These are phyloP conservation scores for Eurosta solidaginis DNA, from an alignment of 1,140 invertebrate species.

Conservation along the genomic window DNA sequence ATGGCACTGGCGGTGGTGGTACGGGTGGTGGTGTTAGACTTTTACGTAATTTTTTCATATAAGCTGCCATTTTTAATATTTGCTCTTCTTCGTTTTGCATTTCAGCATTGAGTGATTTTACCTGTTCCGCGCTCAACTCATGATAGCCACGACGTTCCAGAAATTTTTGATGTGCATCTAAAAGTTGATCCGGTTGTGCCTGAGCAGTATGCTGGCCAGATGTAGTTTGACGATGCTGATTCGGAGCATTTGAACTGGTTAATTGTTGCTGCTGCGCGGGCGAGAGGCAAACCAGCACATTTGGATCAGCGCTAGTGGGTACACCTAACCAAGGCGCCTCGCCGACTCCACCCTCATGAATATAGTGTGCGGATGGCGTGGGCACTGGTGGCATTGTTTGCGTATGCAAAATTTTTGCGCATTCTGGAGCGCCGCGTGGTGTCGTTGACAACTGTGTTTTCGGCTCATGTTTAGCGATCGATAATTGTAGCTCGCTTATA, in stretches of 20 bases:
- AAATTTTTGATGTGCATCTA: slow-evolving; percentile 73
- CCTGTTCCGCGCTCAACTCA: slow-evolving; percentile 56
- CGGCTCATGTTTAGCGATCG: slow-evolving; percentile 24
- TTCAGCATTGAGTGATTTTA: slow-evolving; percentile 45
- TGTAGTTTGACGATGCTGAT: slow-evolving; percentile 50
- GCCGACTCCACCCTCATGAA: no score
- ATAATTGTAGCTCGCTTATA: slow-evolving; percentile 47
- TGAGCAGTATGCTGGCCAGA: neutral
- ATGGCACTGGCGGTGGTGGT: slow-evolving; percentile 51
- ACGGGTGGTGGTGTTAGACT: slow-evolving; percentile 49
- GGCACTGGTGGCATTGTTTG: slow-evolving; percentile 33
- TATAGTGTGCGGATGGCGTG: slow-evolving; percentile 44
- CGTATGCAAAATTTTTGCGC: neutral
- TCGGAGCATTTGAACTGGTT: slow-evolving; percentile 48
- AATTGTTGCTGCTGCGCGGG: slow-evolving; percentile 70
- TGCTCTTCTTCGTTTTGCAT: slow-evolving; percentile 48
- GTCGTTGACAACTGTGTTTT: neutral
- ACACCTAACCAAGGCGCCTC: slow-evolving; percentile 64
- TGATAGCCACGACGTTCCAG: slow-evolving; percentile 67
- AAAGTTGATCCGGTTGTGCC: slow-evolving; percentile 61
- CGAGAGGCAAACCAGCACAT: slow-evolving; percentile 70
- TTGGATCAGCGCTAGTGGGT: slow-evolving; percentile 65
- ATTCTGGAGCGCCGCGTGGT: neutral
- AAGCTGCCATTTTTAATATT: slow-evolving; percentile 50
- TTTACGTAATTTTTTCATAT: slow-evolving; percentile 57